Base-by-base conservation (phyloP, 1,140 invertebrate genomes). In the Maconellicoccus hirsutus region DNA sequence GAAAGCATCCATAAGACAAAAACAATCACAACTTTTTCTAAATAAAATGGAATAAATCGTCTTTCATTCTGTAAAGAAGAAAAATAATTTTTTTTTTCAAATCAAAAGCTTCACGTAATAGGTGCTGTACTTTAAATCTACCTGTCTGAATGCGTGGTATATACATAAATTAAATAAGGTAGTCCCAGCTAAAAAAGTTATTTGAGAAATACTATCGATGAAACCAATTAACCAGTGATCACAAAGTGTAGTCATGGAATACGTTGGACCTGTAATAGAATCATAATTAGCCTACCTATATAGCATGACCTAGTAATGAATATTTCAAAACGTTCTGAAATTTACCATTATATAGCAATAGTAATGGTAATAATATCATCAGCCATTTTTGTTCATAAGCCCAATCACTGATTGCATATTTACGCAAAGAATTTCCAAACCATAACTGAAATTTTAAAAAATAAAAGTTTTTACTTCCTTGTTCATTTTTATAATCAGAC, bases 321-420 rank as follows among this genome's bases (percentile, higher is more conserved):
- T 27, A 6, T 23, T 16, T 16, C 21, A 25, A 69, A 61, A 71
- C 52, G n/a, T n/a, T n/a, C 71, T 71, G n/a, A 42, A 39, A 81
- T 84, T 85, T 83, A 97, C 94, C 93, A 82, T 98, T 91, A 77
- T 96, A 96, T 22, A 96, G 82, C 70, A 98, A 82, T 0, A 98
- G 82, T 0, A 96, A 79, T n/a, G 94, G 93, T 72, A 98, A 81
- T 25, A 98, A 82, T 23, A 94, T 80, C 0, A 91, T 91, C 76
- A 97, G 87, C 95, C 95, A 98, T 80, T 93, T 95, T 78, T 98
- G 95, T 81, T 98, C 96, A 75, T 97, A 96, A 3, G 95, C 95
- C 95, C 95, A 98, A 80, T 97, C 94, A 75, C 88, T 85, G 1
- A 94, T 82, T 0, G 89, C 86, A 82, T 93, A 98, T 78, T 90